These are phyloP conservation scores for Chloroclysta siterata DNA, from an alignment of 2,888 invertebrate genomes.

Conservation along the genomic window DNA sequence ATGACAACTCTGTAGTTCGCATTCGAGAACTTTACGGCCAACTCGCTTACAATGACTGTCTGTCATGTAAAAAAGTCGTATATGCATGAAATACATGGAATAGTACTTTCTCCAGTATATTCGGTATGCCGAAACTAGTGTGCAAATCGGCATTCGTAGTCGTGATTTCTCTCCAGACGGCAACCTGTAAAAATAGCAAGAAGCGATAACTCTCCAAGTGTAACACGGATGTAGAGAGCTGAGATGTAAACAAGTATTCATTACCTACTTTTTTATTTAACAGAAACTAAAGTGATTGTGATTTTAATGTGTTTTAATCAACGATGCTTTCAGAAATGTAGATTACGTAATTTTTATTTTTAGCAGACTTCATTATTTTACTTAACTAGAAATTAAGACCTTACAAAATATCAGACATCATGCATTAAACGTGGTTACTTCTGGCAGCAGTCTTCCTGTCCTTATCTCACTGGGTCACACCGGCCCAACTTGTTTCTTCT, in stretches of 20 bases:
- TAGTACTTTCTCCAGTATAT: constrained; percentile 17
- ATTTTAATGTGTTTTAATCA: neutral
- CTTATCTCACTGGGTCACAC: too few relatives aligned
- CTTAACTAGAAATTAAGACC: too few relatives aligned
- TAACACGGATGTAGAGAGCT: constrained; percentile 13
- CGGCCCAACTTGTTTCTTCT: too few relatives aligned
- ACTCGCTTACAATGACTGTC: too few relatives aligned
- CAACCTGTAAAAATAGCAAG: constrained; percentile 22
- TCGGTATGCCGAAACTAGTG: constrained; percentile 22
- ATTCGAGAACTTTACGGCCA: too few relatives aligned
- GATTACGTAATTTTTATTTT: too few relatives aligned
- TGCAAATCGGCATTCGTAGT: constrained; percentile 11
- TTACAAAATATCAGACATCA: too few relatives aligned
- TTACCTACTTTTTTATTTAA: neutral
- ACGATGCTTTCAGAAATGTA: neutral
- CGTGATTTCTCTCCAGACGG: constrained; percentile 12
- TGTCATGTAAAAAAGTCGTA: too few relatives aligned
- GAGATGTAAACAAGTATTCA: constrained; percentile 1
- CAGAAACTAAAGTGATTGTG: neutral
- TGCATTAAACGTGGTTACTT: too few relatives aligned
- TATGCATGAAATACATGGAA: neutral
- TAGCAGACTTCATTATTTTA: too few relatives aligned
- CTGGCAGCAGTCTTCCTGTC: too few relatives aligned
- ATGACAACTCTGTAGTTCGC: too few relatives aligned
- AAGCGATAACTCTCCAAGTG: constrained; percentile 12